Evolutionary conservation across 2,113 vertebrate species (phyloP), one percentile per base, ranked within the genome.

Genomic region (Pterophyllum scalare): DNA sequence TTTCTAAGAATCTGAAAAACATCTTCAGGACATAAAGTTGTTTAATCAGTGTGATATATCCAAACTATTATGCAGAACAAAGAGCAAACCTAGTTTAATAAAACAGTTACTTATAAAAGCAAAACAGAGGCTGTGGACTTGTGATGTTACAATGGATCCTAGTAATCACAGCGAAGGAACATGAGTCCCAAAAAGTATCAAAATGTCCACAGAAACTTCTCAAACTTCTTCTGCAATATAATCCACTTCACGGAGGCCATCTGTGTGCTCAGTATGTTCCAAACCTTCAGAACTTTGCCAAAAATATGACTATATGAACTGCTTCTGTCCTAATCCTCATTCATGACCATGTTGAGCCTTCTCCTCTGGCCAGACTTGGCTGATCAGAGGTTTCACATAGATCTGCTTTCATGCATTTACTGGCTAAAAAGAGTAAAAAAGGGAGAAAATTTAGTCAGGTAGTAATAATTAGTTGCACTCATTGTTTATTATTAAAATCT

Each of bases 161-260:
- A 19, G 49, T 20, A 31, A 24, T n/a, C 43, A 28, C 1, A 1
- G 3, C n/a, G 15, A 31, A 59, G 22, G 28, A 75, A 57, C 57
- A 52, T 7, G 19, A 61, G 15, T 76, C 19, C 33, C 31, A 80
- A 62, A 59, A 65, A 67, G 49, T 75, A 33, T 14, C 49, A 56
- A 59, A 81, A 65, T 77, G 62, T 77, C 75, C 20, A 54, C 24
- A 56, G 59, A 72, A 76, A 81, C 33, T 61, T 88, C 49, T 74
- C 58, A 52, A 57, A 60, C 58, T 26, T 60, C 52, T 83, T 76
- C 11, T 79, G 59, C 38, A 54, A 57, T 62, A n/a, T 72, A 67
- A 79, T 88, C 86, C 67, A 60, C 74, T 80, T 78, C 24, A 77
- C 56, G 7, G 56, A 8, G 62, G 57, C 81, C 81, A 86, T 86